Base-by-base conservation (phyloP, 2,888 invertebrate species). In the Macroteleia sp. region DNA sequence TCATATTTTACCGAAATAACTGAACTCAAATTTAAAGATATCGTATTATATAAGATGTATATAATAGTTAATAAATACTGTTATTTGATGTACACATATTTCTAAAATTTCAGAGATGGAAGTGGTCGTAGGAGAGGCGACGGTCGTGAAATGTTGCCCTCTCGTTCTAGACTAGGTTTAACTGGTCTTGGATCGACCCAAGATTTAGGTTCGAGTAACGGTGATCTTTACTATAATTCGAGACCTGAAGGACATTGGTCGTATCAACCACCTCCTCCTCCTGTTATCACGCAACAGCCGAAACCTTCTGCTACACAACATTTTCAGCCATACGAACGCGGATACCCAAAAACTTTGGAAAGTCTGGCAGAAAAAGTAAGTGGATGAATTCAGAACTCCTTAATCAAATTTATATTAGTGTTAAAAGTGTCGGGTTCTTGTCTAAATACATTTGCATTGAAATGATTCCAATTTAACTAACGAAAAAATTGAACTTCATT, bases 261-360 rank as follows among this genome's bases (percentile, higher is more conserved):
- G 44, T 96, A 96, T 89, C 95, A 96, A 82, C 97, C 97, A 5
- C 96, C 96, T 10, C 97, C 93, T 17, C 93, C 97, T 6, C 96
- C 96, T 6, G 97, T 97, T 12, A 97, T 97, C 81, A 97, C 97
- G 12, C 97, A 97, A 89, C 97, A 97, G 91, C 97, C 97, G 0
- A 96, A 97, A 89, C 92, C 93, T 48, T 94, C 96, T 14, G 92
- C 93, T 79, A 93, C 95, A 66, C 96, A 96, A 81, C 95, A 97
- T 88, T 97, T 97, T 91, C 96, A 96, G 78, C 96, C 97, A 4
- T 97, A 97, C 91, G 97, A 97, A 89, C 94, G 97, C 78, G 95
- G 94, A 2, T 96, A 96, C 89, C 96, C 96, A 1, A 97, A 97
- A 90, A 97, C 97, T 0, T 92, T 97, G 82, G 97, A 97, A 90